phyloP scores from a whole-genome alignment of 1,140 invertebrate genomes.

The Popillia japonica region DNA sequence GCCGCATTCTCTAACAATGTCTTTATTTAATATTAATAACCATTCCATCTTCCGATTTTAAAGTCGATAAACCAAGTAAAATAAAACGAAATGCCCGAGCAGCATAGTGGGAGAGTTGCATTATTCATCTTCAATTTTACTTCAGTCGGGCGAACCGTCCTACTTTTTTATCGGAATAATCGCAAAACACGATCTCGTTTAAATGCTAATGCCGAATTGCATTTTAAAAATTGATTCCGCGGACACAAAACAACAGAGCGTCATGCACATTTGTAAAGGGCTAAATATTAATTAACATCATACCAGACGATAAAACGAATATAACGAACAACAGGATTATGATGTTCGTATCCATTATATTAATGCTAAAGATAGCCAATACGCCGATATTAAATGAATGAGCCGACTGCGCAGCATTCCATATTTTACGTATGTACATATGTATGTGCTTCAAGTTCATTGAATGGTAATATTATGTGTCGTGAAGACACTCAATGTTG shows the following conservation, averaged over 20 bases:
- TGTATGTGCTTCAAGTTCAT: constrained; percentile 9
- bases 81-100: not conserved
- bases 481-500: constrained; percentile 4
- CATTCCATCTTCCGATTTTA: not conserved
- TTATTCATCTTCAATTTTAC: constrained; percentile 32
- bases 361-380: not conserved
- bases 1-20: too few species aligned
- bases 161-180: not conserved
- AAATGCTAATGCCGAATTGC: constrained; percentile 25
- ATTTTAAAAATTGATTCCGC: constrained; percentile 31
- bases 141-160: not conserved
- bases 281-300: constrained; percentile 9
- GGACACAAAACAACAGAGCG: not conserved
- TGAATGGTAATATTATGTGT: constrained; percentile 25
- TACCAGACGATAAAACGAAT: not conserved
- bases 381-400: not conserved
- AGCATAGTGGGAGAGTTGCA: not conserved
- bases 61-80: not conserved
- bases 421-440: too few species aligned
- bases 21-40: not conserved
- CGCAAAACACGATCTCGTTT: constrained; percentile 18
- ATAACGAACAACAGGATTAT: not conserved
- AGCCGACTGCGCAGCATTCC: not conserved
- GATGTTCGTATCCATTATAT: not conserved
- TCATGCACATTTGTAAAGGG: not conserved